Percentiles rank a stretch among this genome's conserved stretches.
phyloP scores from a whole-genome alignment of 2,888 invertebrate species.

The Aproaerema taeniolella region DNA sequence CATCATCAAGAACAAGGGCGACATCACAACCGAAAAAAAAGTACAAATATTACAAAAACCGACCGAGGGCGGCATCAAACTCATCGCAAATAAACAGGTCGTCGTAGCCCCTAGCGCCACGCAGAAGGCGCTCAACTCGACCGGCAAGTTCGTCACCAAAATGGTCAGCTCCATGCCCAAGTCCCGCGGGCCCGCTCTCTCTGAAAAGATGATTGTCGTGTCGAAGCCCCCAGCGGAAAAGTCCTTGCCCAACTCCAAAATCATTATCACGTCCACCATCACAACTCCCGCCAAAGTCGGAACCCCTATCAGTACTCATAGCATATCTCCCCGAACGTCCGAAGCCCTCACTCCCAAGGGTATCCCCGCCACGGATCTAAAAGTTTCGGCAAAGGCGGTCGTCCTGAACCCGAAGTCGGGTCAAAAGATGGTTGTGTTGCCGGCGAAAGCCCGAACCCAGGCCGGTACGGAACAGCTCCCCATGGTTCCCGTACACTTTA shows the following conservation, averaged over 20 bases:
- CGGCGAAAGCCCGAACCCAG: slow-evolving; percentile 61
- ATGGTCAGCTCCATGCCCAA: slow-evolving; percentile 59
- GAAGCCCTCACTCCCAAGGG: slow-evolving; percentile 64
- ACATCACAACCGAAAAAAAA: slow-evolving; percentile 47
- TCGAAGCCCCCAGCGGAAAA: slow-evolving; percentile 59
- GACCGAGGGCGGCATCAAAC: slow-evolving; percentile 51
- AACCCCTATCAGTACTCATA: slow-evolving; percentile 40
- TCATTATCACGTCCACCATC: slow-evolving; percentile 50
- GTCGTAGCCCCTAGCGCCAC: slow-evolving; percentile 52
- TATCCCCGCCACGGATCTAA: slow-evolving; percentile 66
- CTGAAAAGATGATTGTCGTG: slow-evolving; percentile 69
- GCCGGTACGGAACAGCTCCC: slow-evolving; percentile 56
- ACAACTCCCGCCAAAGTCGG: slow-evolving; percentile 42
- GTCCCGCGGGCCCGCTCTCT: slow-evolving; percentile 34
- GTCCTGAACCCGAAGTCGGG: slow-evolving; percentile 69
- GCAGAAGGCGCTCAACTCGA: slow-evolving; percentile 51
- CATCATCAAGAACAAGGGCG: slow-evolving; percentile 57
- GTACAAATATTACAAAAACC: slow-evolving; percentile 52
- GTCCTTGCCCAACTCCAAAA: slow-evolving; percentile 47
- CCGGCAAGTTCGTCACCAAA: slow-evolving; percentile 62
- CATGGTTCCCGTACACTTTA: slow-evolving; percentile 51
- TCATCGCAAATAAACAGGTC: slow-evolving; percentile 61
- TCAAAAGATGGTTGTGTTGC: slow-evolving; percentile 71
- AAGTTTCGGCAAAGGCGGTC: slow-evolving; percentile 68
- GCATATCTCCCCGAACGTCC: slow-evolving; percentile 42